Base-by-base conservation (phyloP, 2,797 vertebrate species). In the Pantherophis alleghaniensis region DNA sequence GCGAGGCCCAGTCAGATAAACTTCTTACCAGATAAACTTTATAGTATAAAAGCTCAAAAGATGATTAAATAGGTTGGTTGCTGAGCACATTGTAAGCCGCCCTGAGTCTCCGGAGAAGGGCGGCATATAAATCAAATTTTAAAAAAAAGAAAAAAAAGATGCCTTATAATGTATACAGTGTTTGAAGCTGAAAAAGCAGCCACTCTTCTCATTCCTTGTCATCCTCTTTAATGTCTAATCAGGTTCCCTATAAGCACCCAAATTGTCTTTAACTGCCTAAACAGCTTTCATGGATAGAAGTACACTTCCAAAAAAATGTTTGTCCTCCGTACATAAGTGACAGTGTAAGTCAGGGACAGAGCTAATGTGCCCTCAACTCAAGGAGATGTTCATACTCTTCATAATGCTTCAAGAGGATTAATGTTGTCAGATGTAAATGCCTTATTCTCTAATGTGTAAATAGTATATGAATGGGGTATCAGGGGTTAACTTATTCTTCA, bases 1-100 rank as follows among this genome's bases (percentile, higher is more conserved):
- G 53, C 0, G 13, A 93, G 3, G 55, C 24, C 12, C n/a, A 79
- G 88, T 24, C 63, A 7, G 32, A 3, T 14, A 3, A 92, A 83
- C 2, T 0, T 0, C 53, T 55, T 61, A 5, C 26, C 16, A 5
- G 59, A 5, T 89, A 37, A 74, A 87, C 86, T 0, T 37, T 89
- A 59, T 22, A 42, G 7, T 26, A 26, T 16, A 53, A 53, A 53
- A 42, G 11, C 42, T 51, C 60, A 28, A 63, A 66, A 90, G 9
- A 37, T 90, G 16, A 37, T 37, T 37, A 2, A 37, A 37, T 37
- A 2, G 37, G 37, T 37, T 37, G 37, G 37, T 37, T 37, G 37
- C 37, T 37, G 37, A 37, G 37, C 37, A 37, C 37, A 37, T 37
- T 37, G 37, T 37, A 37, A 37, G 37, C 37, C 37, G 37, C 37